Conservation (phyloP, 2,797 vertebrate species). For the Rhynchonycteris naso region DNA sequence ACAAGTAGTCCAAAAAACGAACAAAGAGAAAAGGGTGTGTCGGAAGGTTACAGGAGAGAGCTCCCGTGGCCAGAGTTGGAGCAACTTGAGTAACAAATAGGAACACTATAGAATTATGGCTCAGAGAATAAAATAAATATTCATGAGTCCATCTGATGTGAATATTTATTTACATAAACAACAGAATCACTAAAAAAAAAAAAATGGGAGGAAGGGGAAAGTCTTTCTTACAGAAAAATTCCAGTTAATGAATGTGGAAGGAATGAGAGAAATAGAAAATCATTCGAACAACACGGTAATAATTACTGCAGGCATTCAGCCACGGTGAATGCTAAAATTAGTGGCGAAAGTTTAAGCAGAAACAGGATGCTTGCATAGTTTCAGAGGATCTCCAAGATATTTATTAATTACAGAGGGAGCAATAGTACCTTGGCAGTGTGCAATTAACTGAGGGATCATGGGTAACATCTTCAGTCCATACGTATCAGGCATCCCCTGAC, state of each 20-base stretch:
- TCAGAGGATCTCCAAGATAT: not conserved
- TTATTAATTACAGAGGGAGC: not conserved
- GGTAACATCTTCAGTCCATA: not conserved
- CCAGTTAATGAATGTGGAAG: not conserved
- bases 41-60: not conserved
- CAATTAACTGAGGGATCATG: not conserved
- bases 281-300: not conserved
- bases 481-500: accelerated
- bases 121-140: constrained; percentile 22
- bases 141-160: not conserved
- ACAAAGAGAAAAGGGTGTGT: not conserved
- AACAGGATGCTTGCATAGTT: not conserved
- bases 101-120: not conserved
- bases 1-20: not conserved
- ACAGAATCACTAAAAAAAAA: not conserved
- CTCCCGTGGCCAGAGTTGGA: not conserved
- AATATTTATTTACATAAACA: not conserved
- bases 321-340: not conserved
- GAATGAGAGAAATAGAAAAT: not conserved
- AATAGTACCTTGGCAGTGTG: not conserved
- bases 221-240: not conserved
- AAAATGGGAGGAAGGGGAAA: not conserved
- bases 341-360: not conserved
- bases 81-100: not conserved
- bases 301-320: not conserved